These are phyloP conservation scores for Perca fluviatilis DNA, from an alignment of 2,113 vertebrate species.

Conservation along the genomic window DNA sequence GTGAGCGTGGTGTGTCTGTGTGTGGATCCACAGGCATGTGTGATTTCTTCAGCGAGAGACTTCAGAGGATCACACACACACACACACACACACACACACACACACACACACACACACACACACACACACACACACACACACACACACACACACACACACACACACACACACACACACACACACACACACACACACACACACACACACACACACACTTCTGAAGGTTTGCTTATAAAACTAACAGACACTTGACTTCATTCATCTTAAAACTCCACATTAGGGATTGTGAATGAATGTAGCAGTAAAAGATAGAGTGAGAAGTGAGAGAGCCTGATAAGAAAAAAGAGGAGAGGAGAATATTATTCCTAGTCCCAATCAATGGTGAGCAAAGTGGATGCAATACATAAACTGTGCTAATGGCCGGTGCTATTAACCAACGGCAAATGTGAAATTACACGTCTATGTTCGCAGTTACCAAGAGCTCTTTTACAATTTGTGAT, in stretches of 20 bases:
- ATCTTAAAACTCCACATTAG: conserved; percentile 19
- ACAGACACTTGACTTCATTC: conserved; percentile 47
- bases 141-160: conserved; percentile 19
- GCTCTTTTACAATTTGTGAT: background rate
- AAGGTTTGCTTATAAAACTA: conserved; percentile 41
- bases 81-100: conserved; percentile 19
- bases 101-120: conserved; percentile 8
- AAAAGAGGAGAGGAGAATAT: background rate
- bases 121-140: conserved; percentile 5
- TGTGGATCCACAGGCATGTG: conserved; percentile 47
- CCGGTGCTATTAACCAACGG: background rate
- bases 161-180: conserved; percentile 9
- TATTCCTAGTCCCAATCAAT: conserved; percentile 1
- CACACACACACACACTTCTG: background rate
- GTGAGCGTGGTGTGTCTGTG: conserved; percentile 27
- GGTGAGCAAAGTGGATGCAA: conserved; percentile 20
- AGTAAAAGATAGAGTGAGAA: background rate
- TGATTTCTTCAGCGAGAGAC: conserved; percentile 40
- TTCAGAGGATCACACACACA: conserved; percentile 40
- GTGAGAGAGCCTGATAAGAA: background rate
- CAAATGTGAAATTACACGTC: conserved; percentile 14
- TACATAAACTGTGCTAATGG: conserved; percentile 15
- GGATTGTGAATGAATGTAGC: conserved; percentile 42
- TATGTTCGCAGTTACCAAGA: background rate
- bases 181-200: conserved; percentile 21